phyloP scores from a whole-genome alignment of 2,888 invertebrate genomes.

The Polyommatus icarus region DNA sequence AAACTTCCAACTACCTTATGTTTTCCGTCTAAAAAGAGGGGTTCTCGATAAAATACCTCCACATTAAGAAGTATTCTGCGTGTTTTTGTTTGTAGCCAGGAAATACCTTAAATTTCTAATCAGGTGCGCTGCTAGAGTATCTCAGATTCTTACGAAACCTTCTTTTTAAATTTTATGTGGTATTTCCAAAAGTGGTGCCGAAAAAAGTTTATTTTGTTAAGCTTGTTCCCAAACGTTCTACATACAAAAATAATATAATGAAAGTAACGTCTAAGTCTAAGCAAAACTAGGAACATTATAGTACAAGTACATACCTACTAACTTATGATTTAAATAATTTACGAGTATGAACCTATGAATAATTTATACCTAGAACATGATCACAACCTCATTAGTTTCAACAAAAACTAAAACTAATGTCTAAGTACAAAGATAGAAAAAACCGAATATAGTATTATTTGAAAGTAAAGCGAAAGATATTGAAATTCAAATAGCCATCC shows the following conservation, averaged over 20 bases:
- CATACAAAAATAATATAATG: too few relatives aligned
- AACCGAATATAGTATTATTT: constrained; percentile 15
- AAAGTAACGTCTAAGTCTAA: too few relatives aligned
- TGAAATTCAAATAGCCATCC: constrained; percentile 77
- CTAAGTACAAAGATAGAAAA: background rate
- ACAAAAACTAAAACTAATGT: background rate
- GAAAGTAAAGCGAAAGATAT: constrained; percentile 54
- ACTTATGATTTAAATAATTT: too few relatives aligned
- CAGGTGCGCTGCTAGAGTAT: background rate
- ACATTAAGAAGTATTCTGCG: constrained; percentile 7
- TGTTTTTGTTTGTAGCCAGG: background rate
- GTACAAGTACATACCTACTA: too few relatives aligned
- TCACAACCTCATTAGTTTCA: background rate
- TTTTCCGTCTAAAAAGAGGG: background rate
- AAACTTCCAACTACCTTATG: constrained; percentile 48
- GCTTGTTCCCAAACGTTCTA: background rate
- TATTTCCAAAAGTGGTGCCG: background rate
- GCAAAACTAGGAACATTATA: too few relatives aligned
- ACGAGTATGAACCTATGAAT: too few relatives aligned
- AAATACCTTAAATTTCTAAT: constrained; percentile 62
- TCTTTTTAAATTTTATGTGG: too few relatives aligned
- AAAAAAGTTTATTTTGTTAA: background rate
- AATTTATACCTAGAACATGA: too few relatives aligned
- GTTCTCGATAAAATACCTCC: constrained; percentile 21
- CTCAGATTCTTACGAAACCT: background rate